Conservation (phyloP, 2,797 vertebrate species). For the Rallus crepitans region DNA sequence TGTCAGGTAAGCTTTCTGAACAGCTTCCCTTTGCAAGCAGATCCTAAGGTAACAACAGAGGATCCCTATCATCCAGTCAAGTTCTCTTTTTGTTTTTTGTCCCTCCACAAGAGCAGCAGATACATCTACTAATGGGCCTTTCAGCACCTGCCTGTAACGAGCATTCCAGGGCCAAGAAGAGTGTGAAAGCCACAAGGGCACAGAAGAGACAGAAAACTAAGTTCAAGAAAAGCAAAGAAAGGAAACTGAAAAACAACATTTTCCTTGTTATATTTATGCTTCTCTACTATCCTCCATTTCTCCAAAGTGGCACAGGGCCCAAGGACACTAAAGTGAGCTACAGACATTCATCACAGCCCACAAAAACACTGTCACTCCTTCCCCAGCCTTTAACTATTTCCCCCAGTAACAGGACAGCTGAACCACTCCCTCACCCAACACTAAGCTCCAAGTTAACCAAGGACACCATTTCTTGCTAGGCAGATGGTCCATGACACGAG, state of each 20-base stretch:
- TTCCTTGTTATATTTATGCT: background rate
- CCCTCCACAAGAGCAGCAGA: background rate
- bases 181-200: background rate
- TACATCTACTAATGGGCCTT: background rate
- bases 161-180: background rate
- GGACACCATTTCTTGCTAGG: background rate
- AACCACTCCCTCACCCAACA: background rate
- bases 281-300: background rate
- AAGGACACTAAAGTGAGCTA: background rate
- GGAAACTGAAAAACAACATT: background rate
- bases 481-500: background rate
- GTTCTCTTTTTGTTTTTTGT: background rate
- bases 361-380: background rate
- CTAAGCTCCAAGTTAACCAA: background rate
- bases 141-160: background rate
- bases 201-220: background rate
- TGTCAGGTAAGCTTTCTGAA: background rate
- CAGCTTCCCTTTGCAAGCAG: background rate
- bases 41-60: background rate
- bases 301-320: background rate
- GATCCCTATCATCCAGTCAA: fast-evolving
- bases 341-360: fast-evolving
- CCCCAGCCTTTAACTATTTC: background rate
- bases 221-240: background rate
- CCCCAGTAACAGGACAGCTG: background rate